Base-by-base conservation (phyloP, 2,113 vertebrate genomes). In the Scomber scombrus region DNA sequence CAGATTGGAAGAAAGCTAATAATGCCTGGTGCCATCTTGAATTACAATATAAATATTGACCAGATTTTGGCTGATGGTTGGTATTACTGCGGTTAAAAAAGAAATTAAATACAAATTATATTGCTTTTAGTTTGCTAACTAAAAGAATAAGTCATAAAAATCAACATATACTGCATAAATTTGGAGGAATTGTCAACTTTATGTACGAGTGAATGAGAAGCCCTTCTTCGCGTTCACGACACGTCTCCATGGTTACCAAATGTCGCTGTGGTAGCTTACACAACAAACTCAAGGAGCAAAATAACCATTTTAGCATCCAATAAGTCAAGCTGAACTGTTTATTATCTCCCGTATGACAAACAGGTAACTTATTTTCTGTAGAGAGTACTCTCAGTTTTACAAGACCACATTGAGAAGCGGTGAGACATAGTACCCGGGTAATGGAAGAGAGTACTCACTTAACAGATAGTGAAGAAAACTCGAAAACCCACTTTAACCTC, bases 191-290 rank as follows among this genome's bases (percentile, higher is more conserved):
- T n/a, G 46, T 57, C 2, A 4, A 19, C 43, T 21, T 16, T 0
- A 3, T 1, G 13, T 26, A 21, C 4, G 40, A 60, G 23, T 40
- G 60, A 64, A 58, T 6, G 61, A 62, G 14, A 57, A 60, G 29
- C 43, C 23, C 56, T 12, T 15, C 13, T 85, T 91, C 93, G 93
- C 92, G 91, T 89, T 86, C 93, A 85, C 84, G 82, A 29, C 40
- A 18, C 58, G 76, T 95, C 63, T 74, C 94, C 87, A 95, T 94
- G 91, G 94, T 55, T 45, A 94, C 89, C 66, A 29, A 75, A 82
- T 26, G 84, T 62, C 45, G 81, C 82, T 29, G 21, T 43, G 58
- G 73, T 34, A 34, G 51, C 13, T 43, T 45, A 13, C 23, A 85
- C 75, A 92, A 91, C 85, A 93, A 92, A 91, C 74, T 46, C 45